Conservation (phyloP, 2,797 vertebrate species). For the Dendrocincla tyrannina region DNA sequence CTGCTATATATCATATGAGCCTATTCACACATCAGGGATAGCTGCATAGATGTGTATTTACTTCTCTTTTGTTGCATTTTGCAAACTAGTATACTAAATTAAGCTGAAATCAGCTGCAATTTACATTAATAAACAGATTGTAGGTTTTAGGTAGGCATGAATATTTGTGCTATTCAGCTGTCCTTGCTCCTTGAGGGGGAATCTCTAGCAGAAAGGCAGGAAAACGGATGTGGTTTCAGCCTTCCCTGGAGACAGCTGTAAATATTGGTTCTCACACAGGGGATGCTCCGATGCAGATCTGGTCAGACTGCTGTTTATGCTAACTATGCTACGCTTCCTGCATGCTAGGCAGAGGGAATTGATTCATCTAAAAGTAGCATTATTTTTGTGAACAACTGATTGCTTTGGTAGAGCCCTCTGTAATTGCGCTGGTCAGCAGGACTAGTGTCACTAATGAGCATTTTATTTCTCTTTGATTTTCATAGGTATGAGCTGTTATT, state of each 20-base stretch:
- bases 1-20: background rate
- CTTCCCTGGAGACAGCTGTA: background rate
- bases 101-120: background rate
- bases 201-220: constrained; percentile 6
- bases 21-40: background rate
- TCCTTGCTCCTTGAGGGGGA: background rate
- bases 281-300: background rate
- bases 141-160: background rate
- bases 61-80: background rate
- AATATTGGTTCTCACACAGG: background rate
- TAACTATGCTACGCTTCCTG: background rate
- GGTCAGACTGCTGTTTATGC: background rate
- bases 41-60: background rate
- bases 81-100: background rate
- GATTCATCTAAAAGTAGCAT: background rate
- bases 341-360: background rate
- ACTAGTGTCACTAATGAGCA: background rate
- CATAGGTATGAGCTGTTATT: constrained; percentile 38
- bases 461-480: constrained; percentile 2
- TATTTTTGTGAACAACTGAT: background rate
- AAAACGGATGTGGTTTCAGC: constrained; percentile 28
- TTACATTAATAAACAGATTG: background rate
- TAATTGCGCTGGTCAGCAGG: background rate
- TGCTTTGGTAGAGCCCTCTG: background rate
- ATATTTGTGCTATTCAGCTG: background rate